Evolutionary conservation across 2,113 vertebrate species (phyloP).

Genomic region (Syrrhaptes paradoxus): DNA sequence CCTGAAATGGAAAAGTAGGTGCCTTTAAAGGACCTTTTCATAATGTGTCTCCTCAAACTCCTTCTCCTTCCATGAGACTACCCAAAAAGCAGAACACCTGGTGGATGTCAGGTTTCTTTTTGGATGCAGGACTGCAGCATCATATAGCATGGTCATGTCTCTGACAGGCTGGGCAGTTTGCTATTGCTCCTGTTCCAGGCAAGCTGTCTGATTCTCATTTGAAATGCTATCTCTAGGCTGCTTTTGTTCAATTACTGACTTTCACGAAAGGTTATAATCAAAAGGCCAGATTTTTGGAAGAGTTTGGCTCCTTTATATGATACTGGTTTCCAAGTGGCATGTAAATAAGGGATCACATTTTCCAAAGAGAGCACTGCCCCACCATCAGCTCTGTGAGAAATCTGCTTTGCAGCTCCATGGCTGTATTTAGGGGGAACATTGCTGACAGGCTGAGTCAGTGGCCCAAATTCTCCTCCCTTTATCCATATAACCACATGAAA

Average conservation of each 20-base stretch:
- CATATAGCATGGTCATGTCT: not conserved
- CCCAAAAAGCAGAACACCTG: not conserved
- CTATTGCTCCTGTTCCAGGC: not conserved
- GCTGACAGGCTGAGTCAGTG: slow-evolving; percentile 54
- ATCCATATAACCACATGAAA: slow-evolving; percentile 67
- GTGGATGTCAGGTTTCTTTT: slow-evolving; percentile 22
- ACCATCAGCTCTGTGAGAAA: not conserved
- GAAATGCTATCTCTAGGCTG: slow-evolving; percentile 32
- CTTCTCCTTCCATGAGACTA: not conserved
- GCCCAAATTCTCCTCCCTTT: slow-evolving; percentile 57
- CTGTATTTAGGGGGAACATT: slow-evolving; percentile 37
- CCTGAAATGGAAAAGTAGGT: not conserved
- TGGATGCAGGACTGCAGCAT: not conserved
- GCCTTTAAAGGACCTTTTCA: not conserved
- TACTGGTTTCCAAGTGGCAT: not conserved
- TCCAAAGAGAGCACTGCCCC: slow-evolving; percentile 3
- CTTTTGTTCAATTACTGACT: slow-evolving; percentile 33
- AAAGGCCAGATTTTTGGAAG: not conserved
- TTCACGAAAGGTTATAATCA: slow-evolving; percentile 25
- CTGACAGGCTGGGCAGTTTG: not conserved
- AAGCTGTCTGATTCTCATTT: not conserved
- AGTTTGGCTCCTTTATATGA: not conserved
- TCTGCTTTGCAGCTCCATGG: slow-evolving; percentile 4
- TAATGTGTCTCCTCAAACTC: not conserved
- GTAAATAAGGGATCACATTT: not conserved